A percentile compares a stretch with the other conserved stretches of the same genome.
These are phyloP conservation scores for Eufriesea mexicana DNA, from an alignment of 1,140 invertebrate species.

Conservation along the genomic window DNA sequence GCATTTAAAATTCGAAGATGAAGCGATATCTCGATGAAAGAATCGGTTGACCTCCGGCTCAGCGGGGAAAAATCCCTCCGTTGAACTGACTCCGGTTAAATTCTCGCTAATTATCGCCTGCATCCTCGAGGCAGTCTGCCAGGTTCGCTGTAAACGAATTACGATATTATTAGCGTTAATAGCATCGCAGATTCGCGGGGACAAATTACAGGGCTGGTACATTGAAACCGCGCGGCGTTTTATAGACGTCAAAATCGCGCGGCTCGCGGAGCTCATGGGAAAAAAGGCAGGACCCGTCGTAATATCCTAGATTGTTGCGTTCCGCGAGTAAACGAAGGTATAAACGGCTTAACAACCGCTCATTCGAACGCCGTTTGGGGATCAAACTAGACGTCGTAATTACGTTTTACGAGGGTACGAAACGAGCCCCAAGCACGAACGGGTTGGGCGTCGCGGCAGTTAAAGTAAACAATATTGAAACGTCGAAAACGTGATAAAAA, in stretches of 20 bases:
- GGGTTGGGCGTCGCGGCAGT: background rate
- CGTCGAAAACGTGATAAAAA: background rate
- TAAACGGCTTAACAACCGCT: conserved; percentile 31
- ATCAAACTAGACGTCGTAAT: conserved; percentile 38
- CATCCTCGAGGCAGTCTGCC: background rate
- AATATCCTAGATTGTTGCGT: conserved; percentile 5
- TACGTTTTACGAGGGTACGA: conserved; percentile 18
- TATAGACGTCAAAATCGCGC: conserved; percentile 6
- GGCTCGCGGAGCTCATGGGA: background rate
- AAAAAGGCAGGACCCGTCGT: no score
- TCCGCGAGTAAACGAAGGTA: conserved; percentile 15
- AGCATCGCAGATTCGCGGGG: background rate
- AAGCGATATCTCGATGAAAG: no score
- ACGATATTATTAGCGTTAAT: conserved; percentile 19
- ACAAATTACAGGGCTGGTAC: background rate
- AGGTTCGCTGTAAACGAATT: background rate
- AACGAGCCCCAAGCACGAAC: background rate
- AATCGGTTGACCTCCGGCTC: no score
- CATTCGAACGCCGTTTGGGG: background rate
- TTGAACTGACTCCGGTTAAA: background rate
- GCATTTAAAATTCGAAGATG: no score
- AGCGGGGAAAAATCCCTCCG: no score
- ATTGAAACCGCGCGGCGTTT: conserved; percentile 1
- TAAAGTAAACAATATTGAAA: conserved; percentile 11
- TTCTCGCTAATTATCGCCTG: background rate